Conservation (phyloP, 1,140 invertebrate species). For the Panulirus ornatus region DNA sequence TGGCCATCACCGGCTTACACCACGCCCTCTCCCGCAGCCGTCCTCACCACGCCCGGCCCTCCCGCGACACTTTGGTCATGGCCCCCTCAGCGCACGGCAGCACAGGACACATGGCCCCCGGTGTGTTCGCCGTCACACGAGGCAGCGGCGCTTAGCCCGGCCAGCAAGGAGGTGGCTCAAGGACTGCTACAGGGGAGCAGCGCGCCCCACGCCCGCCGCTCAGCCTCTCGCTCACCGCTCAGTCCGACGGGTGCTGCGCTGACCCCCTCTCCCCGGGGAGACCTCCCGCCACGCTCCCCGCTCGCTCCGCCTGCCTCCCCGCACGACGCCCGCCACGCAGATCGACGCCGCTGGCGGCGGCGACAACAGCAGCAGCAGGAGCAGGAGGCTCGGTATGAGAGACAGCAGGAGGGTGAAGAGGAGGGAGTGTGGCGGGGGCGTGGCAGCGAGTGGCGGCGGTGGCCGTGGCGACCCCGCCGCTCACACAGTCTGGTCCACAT, state of each 20-base stretch:
- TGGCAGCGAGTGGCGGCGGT: constrained; percentile 53
- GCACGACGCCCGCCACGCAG: constrained; percentile 16
- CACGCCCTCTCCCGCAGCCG: too few relatives aligned
- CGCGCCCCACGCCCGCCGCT: constrained; percentile 49
- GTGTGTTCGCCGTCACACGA: constrained; percentile 12
- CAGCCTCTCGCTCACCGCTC: constrained; percentile 55
- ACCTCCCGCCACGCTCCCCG: constrained; percentile 51
- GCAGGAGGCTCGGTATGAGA: constrained; percentile 19
- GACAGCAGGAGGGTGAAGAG: constrained; percentile 40
- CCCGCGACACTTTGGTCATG: constrained; percentile 36
- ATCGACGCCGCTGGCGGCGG: constrained; percentile 33
- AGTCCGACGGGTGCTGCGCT: constrained; percentile 35
- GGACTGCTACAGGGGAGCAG: background rate
- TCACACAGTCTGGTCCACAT: constrained; percentile 64
- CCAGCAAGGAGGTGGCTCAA: constrained; percentile 55
- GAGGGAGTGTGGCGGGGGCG: constrained; percentile 60
- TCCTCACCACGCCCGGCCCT: constrained; percentile 2
- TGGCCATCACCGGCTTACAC: constrained; percentile 24
- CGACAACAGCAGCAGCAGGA: constrained; percentile 8
- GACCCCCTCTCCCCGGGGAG: constrained; percentile 57
- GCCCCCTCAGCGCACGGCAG: constrained; percentile 17
- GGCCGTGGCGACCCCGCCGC: constrained; percentile 55
- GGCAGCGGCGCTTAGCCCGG: constrained; percentile 35
- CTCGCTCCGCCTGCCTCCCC: constrained; percentile 47
- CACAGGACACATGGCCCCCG: background rate